A percentile compares a stretch with the other conserved stretches of the same genome.
Conservation (phyloP, 1,140 invertebrate species). For the Drosophila insularis region DNA sequence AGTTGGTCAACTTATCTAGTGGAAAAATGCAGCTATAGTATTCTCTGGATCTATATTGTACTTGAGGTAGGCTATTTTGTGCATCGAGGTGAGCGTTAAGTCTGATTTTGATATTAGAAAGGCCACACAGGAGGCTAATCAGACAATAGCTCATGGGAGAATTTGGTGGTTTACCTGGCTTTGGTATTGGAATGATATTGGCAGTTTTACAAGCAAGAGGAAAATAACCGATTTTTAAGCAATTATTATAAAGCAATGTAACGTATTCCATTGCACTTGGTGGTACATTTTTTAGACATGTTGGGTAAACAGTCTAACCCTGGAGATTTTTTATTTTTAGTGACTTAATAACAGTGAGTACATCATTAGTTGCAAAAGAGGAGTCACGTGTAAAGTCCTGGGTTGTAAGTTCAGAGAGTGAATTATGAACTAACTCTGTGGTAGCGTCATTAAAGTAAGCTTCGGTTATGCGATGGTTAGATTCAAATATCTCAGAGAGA, state of each 20-base stretch:
- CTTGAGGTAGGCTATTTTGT: no score
- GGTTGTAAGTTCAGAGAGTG: no score
- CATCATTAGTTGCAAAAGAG: not conserved
- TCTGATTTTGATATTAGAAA: constrained; percentile 6
- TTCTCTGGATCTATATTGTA: no score
- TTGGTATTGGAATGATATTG: constrained; percentile 7
- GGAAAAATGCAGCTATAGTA: no score
- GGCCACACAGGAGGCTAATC: constrained; percentile 13
- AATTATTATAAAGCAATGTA: not conserved
- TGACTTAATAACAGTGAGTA: not conserved
- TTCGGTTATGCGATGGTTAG: not conserved
- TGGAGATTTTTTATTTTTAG: not conserved
- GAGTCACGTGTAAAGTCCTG: not conserved
- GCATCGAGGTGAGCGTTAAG: no score
- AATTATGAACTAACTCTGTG: no score
- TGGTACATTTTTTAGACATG: not conserved
- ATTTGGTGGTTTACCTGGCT: constrained; percentile 8
- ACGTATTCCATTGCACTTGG: not conserved
- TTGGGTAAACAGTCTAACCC: not conserved
- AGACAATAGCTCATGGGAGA: constrained; percentile 3
- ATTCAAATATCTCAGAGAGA: no score
- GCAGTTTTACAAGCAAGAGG: no score
- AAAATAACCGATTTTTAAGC: no score
- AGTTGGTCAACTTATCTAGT: no score
- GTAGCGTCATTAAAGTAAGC: no score